These are phyloP conservation scores for Batillaria attramentaria DNA, from an alignment of 1,140 invertebrate genomes.

Conservation along the genomic window DNA sequence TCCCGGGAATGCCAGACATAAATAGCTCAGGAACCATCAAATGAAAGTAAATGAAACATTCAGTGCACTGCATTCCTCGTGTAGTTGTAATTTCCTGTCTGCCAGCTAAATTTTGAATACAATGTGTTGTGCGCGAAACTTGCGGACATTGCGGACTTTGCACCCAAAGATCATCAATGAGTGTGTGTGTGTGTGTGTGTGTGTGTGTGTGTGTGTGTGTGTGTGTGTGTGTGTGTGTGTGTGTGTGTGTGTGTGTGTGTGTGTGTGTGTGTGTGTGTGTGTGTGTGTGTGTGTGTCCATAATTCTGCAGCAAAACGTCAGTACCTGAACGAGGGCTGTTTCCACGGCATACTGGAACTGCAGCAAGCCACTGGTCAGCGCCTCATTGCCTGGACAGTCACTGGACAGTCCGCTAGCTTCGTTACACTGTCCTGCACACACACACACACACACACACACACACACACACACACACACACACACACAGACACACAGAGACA, in stretches of 20 bases:
- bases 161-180: neutral
- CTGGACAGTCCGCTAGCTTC: neutral
- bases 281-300: neutral
- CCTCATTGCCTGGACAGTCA: conserved; percentile 22
- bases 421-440: conserved; percentile 16
- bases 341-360: conserved; percentile 20
- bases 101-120: too few species aligned
- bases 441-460: neutral
- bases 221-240: neutral
- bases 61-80: too few species aligned
- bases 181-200: neutral
- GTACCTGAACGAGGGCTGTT: conserved; percentile 20
- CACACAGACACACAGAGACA: conserved; percentile 16
- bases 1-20: too few species aligned
- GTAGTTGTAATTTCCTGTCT: too few species aligned
- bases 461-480: neutral
- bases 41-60: too few species aligned
- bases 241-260: neutral
- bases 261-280: neutral
- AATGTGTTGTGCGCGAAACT: too few species aligned
- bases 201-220: neutral
- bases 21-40: too few species aligned
- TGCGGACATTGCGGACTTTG: too few species aligned
- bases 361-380: conserved; percentile 22
- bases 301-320: too few species aligned